Conservation (phyloP, 2,888 invertebrate species). For the Rhorus exstirpatorius region DNA sequence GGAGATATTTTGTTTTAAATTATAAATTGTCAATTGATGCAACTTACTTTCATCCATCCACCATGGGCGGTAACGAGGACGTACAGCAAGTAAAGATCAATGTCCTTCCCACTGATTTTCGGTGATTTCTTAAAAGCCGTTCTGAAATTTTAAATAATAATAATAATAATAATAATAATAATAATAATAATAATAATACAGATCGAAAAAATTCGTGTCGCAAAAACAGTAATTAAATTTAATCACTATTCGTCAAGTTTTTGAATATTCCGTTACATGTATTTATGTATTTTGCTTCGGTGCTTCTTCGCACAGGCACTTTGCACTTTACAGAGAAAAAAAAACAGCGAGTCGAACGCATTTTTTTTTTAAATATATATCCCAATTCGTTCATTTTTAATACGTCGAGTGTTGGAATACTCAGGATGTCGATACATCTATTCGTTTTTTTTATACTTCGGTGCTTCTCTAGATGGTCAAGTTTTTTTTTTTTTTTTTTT, state of each 20-base stretch:
- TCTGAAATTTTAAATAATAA: conserved; percentile 85
- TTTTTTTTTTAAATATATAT: background rate
- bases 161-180: too few relatives aligned
- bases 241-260: background rate
- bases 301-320: too few relatives aligned
- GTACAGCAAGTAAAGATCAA: conserved; percentile 97
- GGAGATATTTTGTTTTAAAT: background rate
- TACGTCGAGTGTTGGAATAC: background rate
- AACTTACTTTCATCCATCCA: conserved; percentile 96
- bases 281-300: background rate
- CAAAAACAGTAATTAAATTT: background rate
- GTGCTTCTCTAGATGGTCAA: background rate
- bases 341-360: background rate
- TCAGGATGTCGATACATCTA: background rate
- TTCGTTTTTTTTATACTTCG: conserved; percentile 6
- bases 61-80: conserved; percentile 96
- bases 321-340: background rate
- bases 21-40: background rate
- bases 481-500: too few relatives aligned
- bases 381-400: background rate
- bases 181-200: too few relatives aligned
- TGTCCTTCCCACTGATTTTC: conserved; percentile 94
- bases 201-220: too few relatives aligned
- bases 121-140: conserved; percentile 89
- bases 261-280: background rate